Percentiles rank a stretch among this genome's conserved stretches.
phyloP scores from a whole-genome alignment of 2,888 invertebrate genomes.

The Abrostola triplasia region DNA sequence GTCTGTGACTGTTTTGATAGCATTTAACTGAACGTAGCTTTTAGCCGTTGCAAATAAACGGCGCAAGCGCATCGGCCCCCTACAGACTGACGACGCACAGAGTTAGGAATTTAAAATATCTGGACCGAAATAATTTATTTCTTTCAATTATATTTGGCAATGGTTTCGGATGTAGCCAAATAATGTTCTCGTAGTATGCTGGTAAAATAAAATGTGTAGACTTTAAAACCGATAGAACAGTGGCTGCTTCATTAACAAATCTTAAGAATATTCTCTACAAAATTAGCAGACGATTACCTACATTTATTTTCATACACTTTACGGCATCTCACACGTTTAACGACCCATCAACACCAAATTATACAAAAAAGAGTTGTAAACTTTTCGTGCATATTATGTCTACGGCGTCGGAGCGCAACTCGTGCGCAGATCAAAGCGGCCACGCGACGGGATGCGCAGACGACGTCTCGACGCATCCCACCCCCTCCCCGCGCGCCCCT shows the following conservation, averaged over 20 bases:
- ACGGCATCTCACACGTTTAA: conserved; percentile 25
- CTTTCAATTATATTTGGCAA: not conserved
- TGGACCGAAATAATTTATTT: conserved; percentile 14
- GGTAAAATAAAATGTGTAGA: no score
- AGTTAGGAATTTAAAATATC: conserved; percentile 30
- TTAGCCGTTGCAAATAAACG: conserved; percentile 72
- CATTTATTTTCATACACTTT: conserved; percentile 4
- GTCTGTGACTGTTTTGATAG: conserved; percentile 59
- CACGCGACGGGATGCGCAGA: conserved; percentile 83
- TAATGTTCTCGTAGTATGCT: not conserved
- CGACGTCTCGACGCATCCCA: conserved; percentile 76
- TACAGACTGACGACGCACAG: conserved; percentile 71
- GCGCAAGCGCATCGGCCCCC: conserved; percentile 75
- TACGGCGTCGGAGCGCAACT: conserved; percentile 43
- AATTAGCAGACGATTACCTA: not conserved
- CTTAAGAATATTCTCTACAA: not conserved
- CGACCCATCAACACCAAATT: conserved; percentile 28
- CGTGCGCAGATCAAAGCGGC: conserved; percentile 75
- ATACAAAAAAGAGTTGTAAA: conserved; percentile 16
- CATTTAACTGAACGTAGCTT: conserved; percentile 67
- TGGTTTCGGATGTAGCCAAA: not conserved
- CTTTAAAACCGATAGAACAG: not conserved
- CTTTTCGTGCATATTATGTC: conserved; percentile 48
- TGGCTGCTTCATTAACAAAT: not conserved
- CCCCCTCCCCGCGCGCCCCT: conserved; percentile 32